Evolutionary conservation across 1,140 invertebrate species (phyloP), one percentile per base, ranked within the genome.

Genomic region (Lepidurus packardi): DNA sequence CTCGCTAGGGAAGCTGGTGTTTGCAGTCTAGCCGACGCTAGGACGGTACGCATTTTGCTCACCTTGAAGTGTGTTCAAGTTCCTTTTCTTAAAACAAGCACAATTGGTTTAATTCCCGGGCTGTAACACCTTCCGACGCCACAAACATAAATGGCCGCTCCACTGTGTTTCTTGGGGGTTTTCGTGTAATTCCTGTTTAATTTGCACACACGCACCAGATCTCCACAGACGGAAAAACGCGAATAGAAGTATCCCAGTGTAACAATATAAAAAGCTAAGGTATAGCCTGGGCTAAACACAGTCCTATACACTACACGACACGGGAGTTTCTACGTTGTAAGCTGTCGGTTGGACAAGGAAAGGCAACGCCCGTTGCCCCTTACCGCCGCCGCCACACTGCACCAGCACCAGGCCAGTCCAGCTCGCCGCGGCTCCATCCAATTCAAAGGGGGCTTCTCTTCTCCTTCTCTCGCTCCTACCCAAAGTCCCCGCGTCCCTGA

Each of bases 291-390:
- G 16, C 45, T 7, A 10, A 34, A 4, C 16, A 47, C 13, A 16
- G 13, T 65, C 8, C 53, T n/a, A 9, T 21, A 16, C 9, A 13
- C 6, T 13, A 65, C 13, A 65, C 8, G 13, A 13, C 53, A 65
- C 53, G 21, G 53, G 53, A 65, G 53, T 65, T 65, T 65, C 53
- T 65, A 65, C 53, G 53, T 65, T 65, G 53, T 65, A 65, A 65
- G 53, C 53, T 65, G 53, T 65, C 53, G 8, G 53, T 65, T 65
- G 53, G 53, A 65, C 53, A 65, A 65, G 53, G 21, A 65, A 65
- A 65, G 53, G 53, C 53, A 65, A 65, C 53, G 53, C 53, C 53
- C 53, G 53, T 65, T 65, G 53, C 53, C 53, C 9, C 53, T 65
- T 65, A 65, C 53, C 53, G 53, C 53, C 53, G 53, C 53, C 53